These are phyloP conservation scores for Atta texana DNA, from an alignment of 1,140 invertebrate species.

Conservation along the genomic window DNA sequence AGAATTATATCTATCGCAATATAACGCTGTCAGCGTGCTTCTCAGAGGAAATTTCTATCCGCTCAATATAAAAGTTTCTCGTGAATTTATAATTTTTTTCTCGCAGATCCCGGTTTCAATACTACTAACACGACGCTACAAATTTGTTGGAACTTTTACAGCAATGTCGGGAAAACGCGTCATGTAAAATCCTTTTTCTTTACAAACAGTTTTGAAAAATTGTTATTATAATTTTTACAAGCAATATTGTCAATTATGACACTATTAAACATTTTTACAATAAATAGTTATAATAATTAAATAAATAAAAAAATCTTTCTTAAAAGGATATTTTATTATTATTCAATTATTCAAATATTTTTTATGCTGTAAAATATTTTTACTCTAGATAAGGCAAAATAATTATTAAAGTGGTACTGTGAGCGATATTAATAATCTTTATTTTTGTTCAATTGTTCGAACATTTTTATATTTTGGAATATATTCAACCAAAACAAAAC, in stretches of 20 bases:
- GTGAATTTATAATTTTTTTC: constrained; percentile 53
- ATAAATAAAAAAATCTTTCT: neutral
- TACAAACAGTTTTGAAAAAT: neutral
- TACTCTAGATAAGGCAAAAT: neutral
- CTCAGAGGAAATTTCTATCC: constrained; percentile 33
- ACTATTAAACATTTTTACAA: neutral
- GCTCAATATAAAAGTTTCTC: constrained; percentile 33
- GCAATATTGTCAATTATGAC: neutral
- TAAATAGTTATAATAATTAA: constrained; percentile 4
- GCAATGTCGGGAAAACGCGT: neutral
- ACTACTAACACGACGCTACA: constrained; percentile 18
- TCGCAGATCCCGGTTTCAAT: constrained; percentile 29
- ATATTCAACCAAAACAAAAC: neutral
- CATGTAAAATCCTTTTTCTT: neutral
- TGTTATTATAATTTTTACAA: neutral
- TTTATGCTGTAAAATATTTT: neutral
- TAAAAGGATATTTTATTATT: neutral
- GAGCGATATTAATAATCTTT: neutral
- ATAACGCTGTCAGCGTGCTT: constrained; percentile 15
- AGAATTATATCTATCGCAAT: constrained; percentile 5
- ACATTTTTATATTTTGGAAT: neutral
- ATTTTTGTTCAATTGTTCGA: neutral
- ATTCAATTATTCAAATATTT: neutral
- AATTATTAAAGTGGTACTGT: neutral
- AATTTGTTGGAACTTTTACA: constrained; percentile 19